phyloP scores from a whole-genome alignment of 2,888 invertebrate species.

The Hemicrepidius hirtus region DNA sequence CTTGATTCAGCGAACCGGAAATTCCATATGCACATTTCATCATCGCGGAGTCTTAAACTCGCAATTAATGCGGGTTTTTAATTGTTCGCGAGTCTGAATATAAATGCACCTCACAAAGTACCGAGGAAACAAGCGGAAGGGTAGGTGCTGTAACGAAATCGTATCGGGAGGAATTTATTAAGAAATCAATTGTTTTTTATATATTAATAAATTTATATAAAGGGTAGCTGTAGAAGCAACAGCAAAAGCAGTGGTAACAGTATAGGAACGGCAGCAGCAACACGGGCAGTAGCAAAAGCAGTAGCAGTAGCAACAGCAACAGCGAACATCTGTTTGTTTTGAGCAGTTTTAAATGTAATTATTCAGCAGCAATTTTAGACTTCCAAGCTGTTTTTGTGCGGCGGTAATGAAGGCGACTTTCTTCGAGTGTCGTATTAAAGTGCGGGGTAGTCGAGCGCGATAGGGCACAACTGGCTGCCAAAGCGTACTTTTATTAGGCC shows the following conservation, averaged over 20 bases:
- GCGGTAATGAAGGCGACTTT: constrained; percentile 65
- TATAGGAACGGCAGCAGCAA: background rate
- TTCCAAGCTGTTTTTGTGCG: constrained; percentile 64
- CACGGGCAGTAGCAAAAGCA: background rate
- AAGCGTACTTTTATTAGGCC: constrained; percentile 72
- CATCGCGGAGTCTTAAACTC: constrained; percentile 66
- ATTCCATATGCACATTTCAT: constrained; percentile 70
- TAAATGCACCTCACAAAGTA: constrained; percentile 52
- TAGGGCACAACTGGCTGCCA: constrained; percentile 68
- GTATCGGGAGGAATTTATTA: background rate
- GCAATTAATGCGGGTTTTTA: constrained; percentile 66
- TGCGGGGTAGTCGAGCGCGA: constrained; percentile 63
- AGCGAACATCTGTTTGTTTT: constrained; percentile 61
- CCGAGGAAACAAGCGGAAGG: constrained; percentile 10
- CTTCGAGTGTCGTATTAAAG: constrained; percentile 67
- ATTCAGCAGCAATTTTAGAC: constrained; percentile 65
- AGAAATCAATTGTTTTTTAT: constrained; percentile 5
- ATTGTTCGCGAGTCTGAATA: constrained; percentile 57
- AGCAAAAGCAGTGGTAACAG: background rate
- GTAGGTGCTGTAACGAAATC: background rate
- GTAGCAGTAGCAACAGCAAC: constrained; percentile 1
- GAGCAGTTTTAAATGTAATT: constrained; percentile 67
- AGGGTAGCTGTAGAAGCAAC: constrained; percentile 12
- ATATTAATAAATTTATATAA: constrained; percentile 10
- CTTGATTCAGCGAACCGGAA: constrained; percentile 69